These are phyloP conservation scores for Mesorhabditis spiculigera DNA, from an alignment of 2,888 invertebrate genomes.

Conservation along the genomic window DNA sequence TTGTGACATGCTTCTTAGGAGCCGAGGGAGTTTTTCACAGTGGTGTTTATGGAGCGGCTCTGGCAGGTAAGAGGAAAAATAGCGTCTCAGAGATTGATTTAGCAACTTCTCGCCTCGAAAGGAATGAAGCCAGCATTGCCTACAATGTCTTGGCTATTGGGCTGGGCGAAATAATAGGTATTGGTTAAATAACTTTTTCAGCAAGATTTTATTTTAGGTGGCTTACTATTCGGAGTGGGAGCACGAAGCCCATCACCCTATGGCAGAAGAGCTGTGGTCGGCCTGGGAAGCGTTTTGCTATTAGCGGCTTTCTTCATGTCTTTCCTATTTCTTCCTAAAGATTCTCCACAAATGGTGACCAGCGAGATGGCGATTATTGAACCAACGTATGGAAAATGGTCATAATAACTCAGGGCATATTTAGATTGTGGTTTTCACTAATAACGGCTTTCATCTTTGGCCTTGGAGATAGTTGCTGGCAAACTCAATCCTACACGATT, in stretches of 20 bases:
- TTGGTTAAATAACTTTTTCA: background rate
- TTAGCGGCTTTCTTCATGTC: background rate
- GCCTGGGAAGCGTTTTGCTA: background rate
- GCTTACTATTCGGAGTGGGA: background rate
- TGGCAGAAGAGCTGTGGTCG: background rate
- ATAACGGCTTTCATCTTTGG: background rate
- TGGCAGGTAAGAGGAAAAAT: background rate
- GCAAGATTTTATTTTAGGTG: background rate
- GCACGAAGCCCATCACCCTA: background rate
- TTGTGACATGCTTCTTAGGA: conserved; percentile 2
- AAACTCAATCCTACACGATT: background rate
- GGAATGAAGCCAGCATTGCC: conserved; percentile 6
- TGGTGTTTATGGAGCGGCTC: conserved; percentile 3
- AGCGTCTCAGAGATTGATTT: background rate
- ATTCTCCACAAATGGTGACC: background rate
- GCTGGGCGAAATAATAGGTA: background rate
- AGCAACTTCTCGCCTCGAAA: background rate
- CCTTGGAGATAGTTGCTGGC: conserved; percentile 6
- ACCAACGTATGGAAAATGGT: background rate
- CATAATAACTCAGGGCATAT: background rate
- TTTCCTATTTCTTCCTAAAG: background rate
- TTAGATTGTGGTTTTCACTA: conserved; percentile 1
- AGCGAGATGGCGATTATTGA: background rate
- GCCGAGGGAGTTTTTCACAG: conserved; percentile 2
- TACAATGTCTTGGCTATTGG: conserved; percentile 4